Evolutionary conservation across 1,140 invertebrate species (phyloP).

Genomic region (Ips nitidus): DNA sequence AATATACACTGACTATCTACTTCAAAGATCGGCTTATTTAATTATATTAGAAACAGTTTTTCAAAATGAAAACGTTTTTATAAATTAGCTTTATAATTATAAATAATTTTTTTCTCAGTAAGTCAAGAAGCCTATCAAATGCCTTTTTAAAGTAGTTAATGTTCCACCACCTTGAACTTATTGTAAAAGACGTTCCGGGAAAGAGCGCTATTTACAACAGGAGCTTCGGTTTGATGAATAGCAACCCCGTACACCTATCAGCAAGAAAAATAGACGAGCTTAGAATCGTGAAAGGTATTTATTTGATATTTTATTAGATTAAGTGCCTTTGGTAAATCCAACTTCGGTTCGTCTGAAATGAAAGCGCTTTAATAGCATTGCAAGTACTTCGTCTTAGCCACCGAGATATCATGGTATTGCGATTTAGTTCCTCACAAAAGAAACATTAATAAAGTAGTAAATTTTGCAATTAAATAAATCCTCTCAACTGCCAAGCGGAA

Average conservation of each 20-base stretch:
- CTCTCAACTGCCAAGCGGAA: neutral
- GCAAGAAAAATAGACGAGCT: constrained; percentile 31
- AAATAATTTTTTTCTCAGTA: too few species aligned
- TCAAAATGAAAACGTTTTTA: too few species aligned
- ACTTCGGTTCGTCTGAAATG: constrained; percentile 18
- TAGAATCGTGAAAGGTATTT: constrained; percentile 28
- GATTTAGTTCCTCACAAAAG: neutral
- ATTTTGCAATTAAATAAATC: too few species aligned
- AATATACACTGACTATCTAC: too few species aligned
- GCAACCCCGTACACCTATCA: constrained; percentile 24
- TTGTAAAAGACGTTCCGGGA: constrained; percentile 14
- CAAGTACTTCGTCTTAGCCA: constrained; percentile 1
- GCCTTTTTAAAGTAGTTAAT: neutral
- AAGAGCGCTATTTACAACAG: constrained; percentile 5
- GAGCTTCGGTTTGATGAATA: constrained; percentile 30
- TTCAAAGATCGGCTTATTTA: too few species aligned
- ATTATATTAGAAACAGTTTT: too few species aligned
- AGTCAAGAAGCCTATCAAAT: neutral
- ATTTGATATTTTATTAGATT: constrained; percentile 37
- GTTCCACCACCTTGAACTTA: neutral
- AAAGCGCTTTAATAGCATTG: constrained; percentile 14
- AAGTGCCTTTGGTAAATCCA: constrained; percentile 13
- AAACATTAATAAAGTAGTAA: too few species aligned
- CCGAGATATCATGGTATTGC: constrained; percentile 4
- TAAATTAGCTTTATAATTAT: too few species aligned